Base-by-base conservation (phyloP, 2,113 vertebrate genomes). In the Procapra przewalskii region DNA sequence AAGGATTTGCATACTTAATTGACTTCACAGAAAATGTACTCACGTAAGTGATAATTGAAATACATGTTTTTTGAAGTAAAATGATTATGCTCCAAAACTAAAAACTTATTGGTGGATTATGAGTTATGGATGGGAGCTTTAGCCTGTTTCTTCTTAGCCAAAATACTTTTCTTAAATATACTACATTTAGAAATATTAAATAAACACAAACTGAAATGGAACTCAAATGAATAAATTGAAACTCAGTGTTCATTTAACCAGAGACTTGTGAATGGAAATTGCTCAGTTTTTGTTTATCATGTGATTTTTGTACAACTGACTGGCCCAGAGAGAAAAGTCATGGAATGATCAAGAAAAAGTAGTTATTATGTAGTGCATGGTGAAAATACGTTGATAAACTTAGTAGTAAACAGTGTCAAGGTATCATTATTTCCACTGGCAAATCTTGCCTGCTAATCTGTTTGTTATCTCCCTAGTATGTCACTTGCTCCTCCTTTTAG, bases 1-100 rank as follows among this genome's bases (percentile, higher is more conserved):
- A 64, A n/a, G 60, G 5, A 91, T 55, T 85, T 88, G 10, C 3
- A 25, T 17, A 55, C 64, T 88, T 84, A 62, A 91, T 29, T 84
- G 52, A 86, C 33, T 85, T 94, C 88, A 94, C 82, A 91, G 91
- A 93, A 98, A 96, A 90, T 91, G 55, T 3, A 29, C 40, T 67
- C 13, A 23, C 21, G 33, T 81, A 36, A 8, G 12, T 81, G 40
- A 55, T 62, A 21, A 14, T 71, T 88, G n/a, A 57, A 50, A 64
- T 52, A 79, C 14, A 2, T 23, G 15, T n/a, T 64, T 13, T 83
- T 59, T 36, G 33, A 31, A 81, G 33, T 54, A 55, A 91, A 85
- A 31, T 82, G 54, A 59, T 94, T 16, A n/a, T 86, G 17, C 48
- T 75, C 31, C 36, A 64, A 88, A 75, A 88, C 48, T 67, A 89